Evolutionary conservation across 2,113 vertebrate genomes (phyloP).

Genomic region (Etia nguti): DNA sequence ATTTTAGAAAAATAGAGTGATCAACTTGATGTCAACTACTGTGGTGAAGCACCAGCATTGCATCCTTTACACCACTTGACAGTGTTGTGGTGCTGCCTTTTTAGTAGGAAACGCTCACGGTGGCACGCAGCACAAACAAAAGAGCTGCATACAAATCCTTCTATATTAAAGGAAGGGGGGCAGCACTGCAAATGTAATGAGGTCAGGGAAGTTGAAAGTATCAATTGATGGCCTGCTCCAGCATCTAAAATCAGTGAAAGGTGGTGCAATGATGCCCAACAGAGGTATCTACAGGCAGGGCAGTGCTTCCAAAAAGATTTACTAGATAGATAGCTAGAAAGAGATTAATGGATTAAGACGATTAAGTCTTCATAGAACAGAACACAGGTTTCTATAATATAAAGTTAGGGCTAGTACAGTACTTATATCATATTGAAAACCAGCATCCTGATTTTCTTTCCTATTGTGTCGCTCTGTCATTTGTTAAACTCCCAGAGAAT

Average conservation of each 20-base stretch:
- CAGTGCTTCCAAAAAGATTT: background rate
- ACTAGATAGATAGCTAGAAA: background rate
- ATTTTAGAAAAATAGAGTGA: background rate
- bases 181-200: conserved; percentile 19
- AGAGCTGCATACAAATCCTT: background rate
- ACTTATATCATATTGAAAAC: background rate
- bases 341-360: background rate
- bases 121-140: background rate
- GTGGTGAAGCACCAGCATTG: background rate
- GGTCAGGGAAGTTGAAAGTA: conserved; percentile 33
- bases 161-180: background rate
- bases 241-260: conserved; percentile 12
- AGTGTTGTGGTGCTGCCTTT: background rate
- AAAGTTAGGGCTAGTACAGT: background rate
- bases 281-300: background rate
- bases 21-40: background rate
- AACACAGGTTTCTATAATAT: background rate
- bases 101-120: background rate
- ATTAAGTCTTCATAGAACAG: background rate
- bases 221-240: conserved; percentile 9
- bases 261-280: background rate
- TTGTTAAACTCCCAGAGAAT: conserved; percentile 14
- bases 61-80: background rate
- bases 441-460: background rate
- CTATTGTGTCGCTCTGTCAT: background rate